A percentile compares a stretch with the other conserved stretches of the same genome.
Evolutionary conservation across 2,113 vertebrate species (phyloP).

Genomic region (Porphyrio hochstetteri): DNA sequence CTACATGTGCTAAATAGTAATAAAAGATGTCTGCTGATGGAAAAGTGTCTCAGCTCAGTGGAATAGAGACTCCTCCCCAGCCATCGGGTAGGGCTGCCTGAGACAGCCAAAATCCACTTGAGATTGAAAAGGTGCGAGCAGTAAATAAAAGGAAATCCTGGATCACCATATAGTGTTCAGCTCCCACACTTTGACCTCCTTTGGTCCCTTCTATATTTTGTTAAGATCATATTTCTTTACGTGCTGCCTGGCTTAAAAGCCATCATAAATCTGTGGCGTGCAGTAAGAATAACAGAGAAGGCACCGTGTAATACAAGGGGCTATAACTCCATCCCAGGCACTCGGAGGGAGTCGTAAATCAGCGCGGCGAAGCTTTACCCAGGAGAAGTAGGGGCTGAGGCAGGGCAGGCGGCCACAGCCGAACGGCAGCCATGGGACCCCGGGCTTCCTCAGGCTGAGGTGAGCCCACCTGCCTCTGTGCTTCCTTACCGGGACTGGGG

Average conservation of each 20-base stretch:
- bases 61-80: not conserved
- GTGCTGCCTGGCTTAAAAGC: slow-evolving; percentile 47
- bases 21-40: not conserved
- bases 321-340: slow-evolving; percentile 18
- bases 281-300: slow-evolving; percentile 50
- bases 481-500: rapidly evolving
- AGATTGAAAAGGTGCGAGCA: slow-evolving; percentile 52
- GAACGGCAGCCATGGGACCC: rapidly evolving
- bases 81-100: not conserved
- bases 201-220: slow-evolving; percentile 14
- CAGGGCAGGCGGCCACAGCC: rapidly evolving
- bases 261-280: slow-evolving; percentile 8
- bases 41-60: not conserved
- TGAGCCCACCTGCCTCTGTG: not conserved
- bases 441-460: rapidly evolving
- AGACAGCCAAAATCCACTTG: slow-evolving; percentile 29
- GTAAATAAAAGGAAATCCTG: slow-evolving; percentile 56
- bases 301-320: not conserved
- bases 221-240: slow-evolving; percentile 52
- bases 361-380: rapidly evolving
- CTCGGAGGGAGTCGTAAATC: not conserved
- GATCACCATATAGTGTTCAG: not conserved
- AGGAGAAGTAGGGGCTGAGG: rapidly evolving
- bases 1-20: not conserved
- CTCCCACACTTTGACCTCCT: slow-evolving; percentile 34